Evolutionary conservation across 2,797 vertebrate genomes (phyloP), one percentile per base, ranked within the genome.

Genomic region (Tragelaphus eurycerus): DNA sequence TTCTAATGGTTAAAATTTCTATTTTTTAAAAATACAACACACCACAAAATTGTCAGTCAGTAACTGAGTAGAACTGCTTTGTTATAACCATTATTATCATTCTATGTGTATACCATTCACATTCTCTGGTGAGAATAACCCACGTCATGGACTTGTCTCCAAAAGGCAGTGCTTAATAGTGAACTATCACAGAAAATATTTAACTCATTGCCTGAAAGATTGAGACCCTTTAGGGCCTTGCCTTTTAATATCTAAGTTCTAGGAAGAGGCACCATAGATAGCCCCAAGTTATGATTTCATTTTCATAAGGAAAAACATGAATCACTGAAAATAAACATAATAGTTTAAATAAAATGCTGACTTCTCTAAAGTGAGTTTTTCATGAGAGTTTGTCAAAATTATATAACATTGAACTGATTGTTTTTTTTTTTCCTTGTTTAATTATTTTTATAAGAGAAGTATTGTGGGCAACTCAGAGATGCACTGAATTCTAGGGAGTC

Each of bases 1-100:
- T 96, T 96, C 29, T 93, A 82, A 79, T 93, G 52, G 60, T 59
- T 93, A 93, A 89, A 85, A 62, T 60, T 93, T 96, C 11, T 12
- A 21, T 67, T 60, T 52, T 88, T 96, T 10, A 2, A n/a, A 50
- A 79, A 21, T 11, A 79, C 3, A 50, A 43, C 21, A 86, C 29
- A 62, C 17, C 29, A 86, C 25, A 81, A 81, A 96, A 50, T 16
- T 82, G n/a, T 21, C 64, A 84, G 25, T 81, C n/a, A 60, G n/a
- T 67, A 50, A 79, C 74, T 76, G 54, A 89, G 50, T 34, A 84
- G 1, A 90, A 6, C 5, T 96, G 12, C 48, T 85, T 89, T 85
- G 17, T 85, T 89, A 27, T 60, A 9, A 62, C 10, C 17, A 21
- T 43, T 6, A 46, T 90, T 79, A 38, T 76, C 64, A 88, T 76